Base-by-base conservation (phyloP, 2,113 vertebrate genomes). In the Lophura nycthemera region DNA sequence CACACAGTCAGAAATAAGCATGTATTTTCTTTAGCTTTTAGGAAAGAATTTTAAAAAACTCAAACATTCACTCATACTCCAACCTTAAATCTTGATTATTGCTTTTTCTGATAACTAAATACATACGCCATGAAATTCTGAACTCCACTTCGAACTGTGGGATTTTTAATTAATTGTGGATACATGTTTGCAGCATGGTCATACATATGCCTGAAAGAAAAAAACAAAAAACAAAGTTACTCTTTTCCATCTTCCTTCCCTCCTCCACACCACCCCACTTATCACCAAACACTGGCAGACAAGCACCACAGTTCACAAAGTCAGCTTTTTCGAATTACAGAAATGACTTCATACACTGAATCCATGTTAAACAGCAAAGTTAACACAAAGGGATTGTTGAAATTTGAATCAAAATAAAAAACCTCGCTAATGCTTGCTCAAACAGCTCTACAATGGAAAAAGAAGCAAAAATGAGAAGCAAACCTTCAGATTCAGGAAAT, bases 121-220 rank as follows among this genome's bases (percentile, higher is more conserved):
- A 98, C 98, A 22, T 98, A 99, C 99, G 11, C 43, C 94, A 99
- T 97, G 93, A 99, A 99, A 81, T 83, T 87, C 95, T 98, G 91
- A 56, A 99, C 97, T 45, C 93, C 97, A 8, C 69, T 85, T 43
- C 98, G 71, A 43, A 98, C 20, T 40, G 87, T 22, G 4, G 96
- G 93, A 48, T 96, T 90, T 24, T 92, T 94, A 96, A 99, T 98
- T 84, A 99, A 92, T 96, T 98, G 98, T 1, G 98, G 98, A 84
- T 98, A 98, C 97, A 99, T 98, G 96, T 99, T 99, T 95, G 90
- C 89, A 96, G 98, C 98, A 97, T 99, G 98, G 94, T 98, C 98
- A 89, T 97, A 96, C 97, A 99, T 99, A 75, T 98, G 98, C 95
- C 99, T 99, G 96, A 22, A 96, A 97, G 6, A 95, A 95, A 34